A percentile compares a stretch with the other conserved stretches of the same genome.
Conservation (phyloP, 2,113 vertebrate genomes). For the Melanotaenia duboulayi region DNA sequence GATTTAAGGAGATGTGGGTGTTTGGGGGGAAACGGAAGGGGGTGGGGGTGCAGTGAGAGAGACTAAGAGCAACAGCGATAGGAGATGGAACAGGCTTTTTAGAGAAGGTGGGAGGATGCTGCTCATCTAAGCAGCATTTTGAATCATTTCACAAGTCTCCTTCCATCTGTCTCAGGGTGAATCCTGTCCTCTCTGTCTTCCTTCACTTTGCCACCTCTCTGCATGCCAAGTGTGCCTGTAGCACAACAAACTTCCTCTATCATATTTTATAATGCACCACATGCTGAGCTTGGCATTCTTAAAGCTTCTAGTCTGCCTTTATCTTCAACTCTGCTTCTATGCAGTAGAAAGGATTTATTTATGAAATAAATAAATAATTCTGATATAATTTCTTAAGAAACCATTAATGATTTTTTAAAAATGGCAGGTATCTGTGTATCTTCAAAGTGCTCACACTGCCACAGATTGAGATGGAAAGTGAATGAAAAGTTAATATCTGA, state of each 20-base stretch:
- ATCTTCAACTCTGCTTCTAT: neutral
- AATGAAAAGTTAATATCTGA: no score
- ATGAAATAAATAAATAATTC: neutral
- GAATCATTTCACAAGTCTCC: constrained; percentile 51
- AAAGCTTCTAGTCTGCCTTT: neutral
- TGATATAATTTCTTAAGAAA: neutral
- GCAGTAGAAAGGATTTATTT: neutral
- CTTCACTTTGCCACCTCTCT: constrained; percentile 20
- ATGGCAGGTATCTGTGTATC: neutral
- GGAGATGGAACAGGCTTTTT: constrained; percentile 6
- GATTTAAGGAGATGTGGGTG: neutral
- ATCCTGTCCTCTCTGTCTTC: constrained; percentile 12
- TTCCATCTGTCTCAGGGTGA: constrained; percentile 48
- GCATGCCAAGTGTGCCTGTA: constrained; percentile 30
- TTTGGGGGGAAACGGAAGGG: neutral
- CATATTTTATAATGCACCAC: constrained; percentile 23
- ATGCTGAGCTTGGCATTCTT: constrained; percentile 1
- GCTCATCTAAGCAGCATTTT: constrained; percentile 26
- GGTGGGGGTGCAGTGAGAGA: neutral
- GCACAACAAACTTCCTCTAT: constrained; percentile 38
- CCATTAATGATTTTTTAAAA: neutral
- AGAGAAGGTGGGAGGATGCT: neutral
- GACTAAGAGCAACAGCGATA: neutral
- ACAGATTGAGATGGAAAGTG: no score
- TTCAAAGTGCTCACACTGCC: no score